Percentiles rank a stretch among this genome's conserved stretches.
Evolutionary conservation across 1,140 invertebrate genomes (phyloP).

Genomic region (Cheumatopsyche charites): DNA sequence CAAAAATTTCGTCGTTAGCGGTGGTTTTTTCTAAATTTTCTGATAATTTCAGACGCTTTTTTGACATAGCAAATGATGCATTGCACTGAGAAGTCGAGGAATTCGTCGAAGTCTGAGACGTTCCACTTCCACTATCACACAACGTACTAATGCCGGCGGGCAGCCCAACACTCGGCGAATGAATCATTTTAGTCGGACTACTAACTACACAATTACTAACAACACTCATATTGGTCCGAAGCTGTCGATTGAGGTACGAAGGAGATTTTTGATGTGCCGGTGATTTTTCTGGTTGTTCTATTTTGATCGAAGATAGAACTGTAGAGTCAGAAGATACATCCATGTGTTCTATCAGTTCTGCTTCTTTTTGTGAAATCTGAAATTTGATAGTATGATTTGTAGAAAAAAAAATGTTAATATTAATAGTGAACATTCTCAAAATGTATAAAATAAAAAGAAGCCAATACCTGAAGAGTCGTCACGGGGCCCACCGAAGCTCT

Average conservation of each 20-base stretch:
- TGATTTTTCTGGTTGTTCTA: neutral
- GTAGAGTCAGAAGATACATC: conserved; percentile 32
- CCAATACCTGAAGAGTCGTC: conserved; percentile 41
- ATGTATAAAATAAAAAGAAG: too few relatives aligned
- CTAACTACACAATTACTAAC: conserved; percentile 20
- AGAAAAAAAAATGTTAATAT: neutral
- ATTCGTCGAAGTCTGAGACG: neutral
- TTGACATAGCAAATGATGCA: conserved; percentile 50
- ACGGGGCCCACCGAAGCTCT: conserved; percentile 47
- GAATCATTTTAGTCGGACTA: conserved; percentile 26
- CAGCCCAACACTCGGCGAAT: neutral
- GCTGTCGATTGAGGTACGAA: conserved; percentile 5
- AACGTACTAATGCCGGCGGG: conserved; percentile 3
- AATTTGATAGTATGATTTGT: neutral
- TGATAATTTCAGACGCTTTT: conserved; percentile 55
- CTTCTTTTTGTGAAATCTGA: conserved; percentile 39
- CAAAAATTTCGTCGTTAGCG: conserved; percentile 50
- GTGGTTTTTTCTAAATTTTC: conserved; percentile 52
- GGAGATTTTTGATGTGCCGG: conserved; percentile 5
- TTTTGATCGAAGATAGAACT: neutral
- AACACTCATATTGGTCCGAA: conserved; percentile 11
- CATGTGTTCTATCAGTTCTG: conserved; percentile 36
- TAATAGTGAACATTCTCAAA: neutral
- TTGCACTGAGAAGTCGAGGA: conserved; percentile 49
- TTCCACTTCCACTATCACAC: conserved; percentile 4